Base-by-base conservation (phyloP, 2,113 vertebrate species). In the Nycticorax nycticorax region DNA sequence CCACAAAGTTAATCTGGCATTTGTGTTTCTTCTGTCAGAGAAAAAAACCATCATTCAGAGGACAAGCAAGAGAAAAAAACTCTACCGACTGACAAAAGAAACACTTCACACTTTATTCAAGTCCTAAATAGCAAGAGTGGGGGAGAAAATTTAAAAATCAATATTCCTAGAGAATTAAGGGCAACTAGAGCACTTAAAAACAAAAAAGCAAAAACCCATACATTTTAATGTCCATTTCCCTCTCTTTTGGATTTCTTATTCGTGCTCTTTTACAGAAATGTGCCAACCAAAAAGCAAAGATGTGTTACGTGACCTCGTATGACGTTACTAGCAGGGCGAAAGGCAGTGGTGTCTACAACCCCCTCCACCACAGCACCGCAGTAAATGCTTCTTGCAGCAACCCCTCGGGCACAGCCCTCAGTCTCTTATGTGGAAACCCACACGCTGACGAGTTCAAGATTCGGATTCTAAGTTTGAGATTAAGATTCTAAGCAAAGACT, bases 341-440 rank as follows among this genome's bases (percentile, higher is more conserved):
- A 18, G 41, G 47, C 0, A 0, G 27, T 2, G 24, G 41, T 2
- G 32, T 2, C 67, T 24, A 14, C 53, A 62, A 5, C 27, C 18
- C 26, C 8, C 45, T 15, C 57, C 8, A 5, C 18, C 12, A 6
- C 9, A 4, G n/a, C 3, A 8, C 23, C 18, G 43, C 9, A 10
- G n/a, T 1, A 12, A 12, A 57, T 0, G 2, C 26, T 27, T 9
- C 12, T 14, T 16, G 13, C n/a, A 39, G 3, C 0, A 0, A 12
- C 8, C 27, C 26, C 37, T 18, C 0, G 1, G 27, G 14, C 35
- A 81, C 48, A 62, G 47, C 64, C 48, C 41, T 20, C 14, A 1
- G 15, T 5, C 50, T n/a, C 56, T 14, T 5, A 22, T 0, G 1
- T 5, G 8, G 80, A 53, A 72, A 6, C 32, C 26, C 43, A 39